Evolutionary conservation across 2,797 vertebrate species (phyloP).

Genomic region (Lycodopsis pacificus): DNA sequence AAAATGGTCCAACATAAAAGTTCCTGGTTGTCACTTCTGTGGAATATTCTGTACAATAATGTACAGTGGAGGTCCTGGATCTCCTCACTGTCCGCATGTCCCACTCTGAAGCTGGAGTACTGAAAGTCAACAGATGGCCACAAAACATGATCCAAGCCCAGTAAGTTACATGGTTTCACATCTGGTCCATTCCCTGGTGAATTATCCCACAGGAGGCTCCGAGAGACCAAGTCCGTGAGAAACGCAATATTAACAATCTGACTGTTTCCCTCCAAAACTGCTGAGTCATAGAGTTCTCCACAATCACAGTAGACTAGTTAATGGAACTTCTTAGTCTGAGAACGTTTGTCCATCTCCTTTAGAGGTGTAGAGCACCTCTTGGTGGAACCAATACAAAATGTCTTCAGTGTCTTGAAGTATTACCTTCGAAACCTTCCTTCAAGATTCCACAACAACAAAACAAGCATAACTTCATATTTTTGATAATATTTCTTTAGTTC

Average conservation of each 20-base stretch:
- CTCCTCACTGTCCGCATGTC: not conserved
- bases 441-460: constrained; percentile 59
- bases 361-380: not conserved
- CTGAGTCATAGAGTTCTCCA: constrained; percentile 15
- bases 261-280: not conserved
- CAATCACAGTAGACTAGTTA: constrained; percentile 1
- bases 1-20: constrained; percentile 48
- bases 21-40: constrained; percentile 66
- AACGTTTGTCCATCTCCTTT: not conserved
- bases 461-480: constrained; percentile 62
- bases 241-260: not conserved
- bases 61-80: constrained; percentile 58
- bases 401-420: constrained; percentile 2
- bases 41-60: constrained; percentile 81
- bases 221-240: constrained; percentile 10
- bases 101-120: constrained; percentile 18
- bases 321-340: constrained; percentile 3
- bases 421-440: not conserved
- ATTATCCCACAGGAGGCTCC: constrained; percentile 11
- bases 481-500: constrained; percentile 57
- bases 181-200: constrained; percentile 23
- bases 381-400: constrained; percentile 9
- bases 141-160: constrained; percentile 1
- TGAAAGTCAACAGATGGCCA: constrained; percentile 19
- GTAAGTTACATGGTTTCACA: constrained; percentile 25